Base-by-base conservation (phyloP, 2,888 invertebrate genomes). In the Ophion costatus region DNA sequence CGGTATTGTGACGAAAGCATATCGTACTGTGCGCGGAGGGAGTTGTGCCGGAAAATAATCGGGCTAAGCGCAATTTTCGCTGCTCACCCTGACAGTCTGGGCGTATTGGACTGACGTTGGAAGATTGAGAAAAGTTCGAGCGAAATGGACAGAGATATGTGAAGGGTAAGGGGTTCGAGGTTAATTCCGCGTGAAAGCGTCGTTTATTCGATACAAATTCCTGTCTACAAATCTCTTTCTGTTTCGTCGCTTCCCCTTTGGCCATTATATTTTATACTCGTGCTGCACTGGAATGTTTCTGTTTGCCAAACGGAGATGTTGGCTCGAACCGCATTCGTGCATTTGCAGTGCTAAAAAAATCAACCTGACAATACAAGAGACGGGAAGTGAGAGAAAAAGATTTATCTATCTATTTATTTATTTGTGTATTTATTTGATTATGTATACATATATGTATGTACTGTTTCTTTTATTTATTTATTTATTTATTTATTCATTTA, bases 181-280 rank as follows among this genome's bases (percentile, higher is more conserved):
- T 82, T 82, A 82, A 85, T 85, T 85, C 71, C 24, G 63, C 82
- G 42, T 29, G 76, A 82, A 80, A 80, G 71, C 85, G 67, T 73
- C 73, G 67, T 67, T 64, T 76, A 29, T 71, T 22, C 56, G 76
- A 70, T 80, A 82, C 77, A 80, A 77, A 75, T 66, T 75, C 29
- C 51, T 57, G 66, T 57, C 82, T 82, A 81, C 84, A 82, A 84
- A 82, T 76, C 75, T 76, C 59, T 45, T 79, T 75, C 59, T 38
- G 66, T 71, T 84, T 77, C n/a, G 22, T 63, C 61, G 29, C 64
- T 56, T 80, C 66, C 70, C 45, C 20, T 79, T 42, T 56, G 24
- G n/a, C 22, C 22, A 79, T 74, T 59, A 45, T 57, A 38, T 70
- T 51, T 63, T 14, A 22, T 61, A 29, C 29, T 66, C 24, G 51